Evolutionary conservation across 2,888 invertebrate species (phyloP).

Genomic region (Eupithecia subfuscata): DNA sequence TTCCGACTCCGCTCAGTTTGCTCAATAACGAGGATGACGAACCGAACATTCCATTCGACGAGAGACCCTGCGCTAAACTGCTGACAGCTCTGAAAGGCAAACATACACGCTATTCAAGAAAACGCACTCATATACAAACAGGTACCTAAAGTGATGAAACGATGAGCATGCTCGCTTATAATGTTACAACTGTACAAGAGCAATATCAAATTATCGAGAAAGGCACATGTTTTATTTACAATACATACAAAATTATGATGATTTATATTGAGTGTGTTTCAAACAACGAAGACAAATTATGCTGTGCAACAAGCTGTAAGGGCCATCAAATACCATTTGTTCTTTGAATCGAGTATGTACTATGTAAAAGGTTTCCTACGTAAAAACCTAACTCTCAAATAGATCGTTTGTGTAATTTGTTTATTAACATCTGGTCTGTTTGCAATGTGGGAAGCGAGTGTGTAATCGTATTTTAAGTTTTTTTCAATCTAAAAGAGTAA

Average conservation of each 20-base stretch:
- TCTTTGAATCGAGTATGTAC: not conserved
- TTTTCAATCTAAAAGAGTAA: slow-evolving; percentile 20
- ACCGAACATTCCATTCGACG: slow-evolving; percentile 90
- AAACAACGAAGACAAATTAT: slow-evolving; percentile 17
- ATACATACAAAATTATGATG: slow-evolving; percentile 43
- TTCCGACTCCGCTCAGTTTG: slow-evolving; percentile 80
- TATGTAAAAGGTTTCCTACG: not conserved
- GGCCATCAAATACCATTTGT: slow-evolving; percentile 3
- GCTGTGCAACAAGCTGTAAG: slow-evolving; percentile 8
- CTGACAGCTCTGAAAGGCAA: slow-evolving; percentile 79
- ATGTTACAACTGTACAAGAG: slow-evolving; percentile 64
- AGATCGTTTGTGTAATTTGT: slow-evolving; percentile 1
- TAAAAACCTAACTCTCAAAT: not conserved
- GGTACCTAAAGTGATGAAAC: slow-evolving; percentile 42
- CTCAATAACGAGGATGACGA: slow-evolving; percentile 87
- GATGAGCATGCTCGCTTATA: slow-evolving; percentile 59
- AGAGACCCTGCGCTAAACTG: slow-evolving; percentile 84
- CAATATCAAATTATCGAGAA: slow-evolving; percentile 56
- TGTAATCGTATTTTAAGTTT: slow-evolving; percentile 9
- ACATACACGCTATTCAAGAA: slow-evolving; percentile 60
- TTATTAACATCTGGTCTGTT: not conserved
- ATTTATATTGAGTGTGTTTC: slow-evolving; percentile 14
- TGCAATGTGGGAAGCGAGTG: slow-evolving; percentile 4
- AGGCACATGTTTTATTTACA: slow-evolving; percentile 61
- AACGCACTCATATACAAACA: slow-evolving; percentile 37